Evolutionary conservation across 2,113 vertebrate genomes (phyloP).

Genomic region (Cynoglossus semilaevis): DNA sequence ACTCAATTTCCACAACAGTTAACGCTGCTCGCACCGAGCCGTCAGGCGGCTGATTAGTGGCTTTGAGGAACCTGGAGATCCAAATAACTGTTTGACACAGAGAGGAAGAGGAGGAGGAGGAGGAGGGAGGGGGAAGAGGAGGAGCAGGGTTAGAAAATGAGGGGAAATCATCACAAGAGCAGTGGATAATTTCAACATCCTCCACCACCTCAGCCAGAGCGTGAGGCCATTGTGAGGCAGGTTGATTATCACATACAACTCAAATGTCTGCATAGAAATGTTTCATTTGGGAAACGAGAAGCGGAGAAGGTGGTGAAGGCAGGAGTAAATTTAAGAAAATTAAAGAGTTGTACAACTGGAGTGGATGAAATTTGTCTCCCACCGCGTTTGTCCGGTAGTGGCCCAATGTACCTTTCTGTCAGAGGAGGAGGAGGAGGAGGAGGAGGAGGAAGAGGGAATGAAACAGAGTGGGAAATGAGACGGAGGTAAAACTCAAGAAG

Average conservation of each 20-base stretch:
- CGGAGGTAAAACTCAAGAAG: too few species aligned
- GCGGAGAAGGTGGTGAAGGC: background rate
- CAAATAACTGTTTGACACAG: constrained; percentile 8
- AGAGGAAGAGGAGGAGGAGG: background rate
- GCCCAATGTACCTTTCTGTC: background rate
- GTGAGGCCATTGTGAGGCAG: background rate
- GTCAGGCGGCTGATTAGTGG: constrained; percentile 48
- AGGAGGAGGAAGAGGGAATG: too few species aligned
- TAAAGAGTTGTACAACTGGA: background rate
- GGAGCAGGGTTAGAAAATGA: constrained; percentile 10
- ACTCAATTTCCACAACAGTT: constrained; percentile 40
- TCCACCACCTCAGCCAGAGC: background rate
- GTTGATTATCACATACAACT: constrained; percentile 7
- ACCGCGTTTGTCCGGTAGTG: background rate
- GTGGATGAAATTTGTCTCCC: background rate
- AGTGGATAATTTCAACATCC: constrained; percentile 22
- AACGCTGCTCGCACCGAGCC: constrained; percentile 11
- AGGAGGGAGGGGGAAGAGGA: background rate
- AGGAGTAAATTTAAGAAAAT: background rate
- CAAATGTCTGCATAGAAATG: background rate
- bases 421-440: background rate
- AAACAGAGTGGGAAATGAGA: too few species aligned
- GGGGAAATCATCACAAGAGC: constrained; percentile 24
- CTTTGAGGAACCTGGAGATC: constrained; percentile 14
- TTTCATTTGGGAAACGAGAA: background rate